phyloP scores from a whole-genome alignment of 2,113 vertebrate genomes.

The Epinephelus fuscoguttatus region DNA sequence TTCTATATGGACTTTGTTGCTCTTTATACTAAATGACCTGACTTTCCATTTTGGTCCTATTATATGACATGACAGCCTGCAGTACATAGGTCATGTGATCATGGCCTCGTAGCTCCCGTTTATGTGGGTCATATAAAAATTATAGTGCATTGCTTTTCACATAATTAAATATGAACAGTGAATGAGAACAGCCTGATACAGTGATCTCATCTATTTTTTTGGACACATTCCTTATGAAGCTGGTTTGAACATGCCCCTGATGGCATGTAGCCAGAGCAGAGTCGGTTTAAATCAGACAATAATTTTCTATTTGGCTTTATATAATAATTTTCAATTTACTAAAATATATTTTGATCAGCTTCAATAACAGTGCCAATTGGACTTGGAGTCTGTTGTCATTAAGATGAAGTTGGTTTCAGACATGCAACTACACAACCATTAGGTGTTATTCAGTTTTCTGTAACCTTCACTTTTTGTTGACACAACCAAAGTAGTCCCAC shows the following conservation, averaged over 20 bases:
- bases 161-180: no score
- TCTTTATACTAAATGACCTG: no score
- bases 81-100: no score
- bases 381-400: not conserved
- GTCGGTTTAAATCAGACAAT: not conserved
- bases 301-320: not conserved
- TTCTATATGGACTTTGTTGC: no score
- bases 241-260: not conserved
- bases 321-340: not conserved
- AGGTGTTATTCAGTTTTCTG: not conserved
- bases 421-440: not conserved
- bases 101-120: no score
- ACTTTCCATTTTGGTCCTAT: no score
- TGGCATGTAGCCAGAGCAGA: not conserved
- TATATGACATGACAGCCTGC: no score
- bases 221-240: no score
- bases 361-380: not conserved
- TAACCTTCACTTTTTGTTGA: constrained; percentile 1
- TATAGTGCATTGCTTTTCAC: no score
- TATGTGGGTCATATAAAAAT: no score
- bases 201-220: no score
- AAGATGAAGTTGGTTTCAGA: not conserved
- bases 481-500: not conserved
- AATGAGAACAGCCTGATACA: no score
- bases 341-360: not conserved